Percentiles rank a stretch among this genome's conserved stretches.
Evolutionary conservation across 2,113 vertebrate species (phyloP).

Genomic region (Mustela lutreola): DNA sequence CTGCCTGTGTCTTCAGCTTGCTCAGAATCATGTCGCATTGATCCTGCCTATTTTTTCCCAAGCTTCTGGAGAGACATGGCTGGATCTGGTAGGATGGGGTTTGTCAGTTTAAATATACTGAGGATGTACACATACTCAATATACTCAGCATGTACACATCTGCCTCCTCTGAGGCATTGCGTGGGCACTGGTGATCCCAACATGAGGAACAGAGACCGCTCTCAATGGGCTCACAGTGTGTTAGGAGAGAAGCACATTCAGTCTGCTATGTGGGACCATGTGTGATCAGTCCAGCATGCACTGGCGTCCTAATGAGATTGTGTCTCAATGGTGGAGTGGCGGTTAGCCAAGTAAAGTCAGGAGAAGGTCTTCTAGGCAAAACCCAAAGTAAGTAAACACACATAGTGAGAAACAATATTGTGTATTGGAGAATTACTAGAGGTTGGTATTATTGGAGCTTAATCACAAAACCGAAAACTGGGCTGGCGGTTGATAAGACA

Average conservation of each 20-base stretch:
- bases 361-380: neutral
- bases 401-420: accelerated
- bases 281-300: accelerated
- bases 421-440: neutral
- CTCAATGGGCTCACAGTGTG: neutral
- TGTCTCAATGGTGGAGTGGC: neutral
- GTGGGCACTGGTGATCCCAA: accelerated
- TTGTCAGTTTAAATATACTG: too few species aligned
- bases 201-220: neutral
- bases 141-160: neutral
- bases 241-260: neutral
- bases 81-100: neutral
- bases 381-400: neutral
- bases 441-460: neutral
- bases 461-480: neutral
- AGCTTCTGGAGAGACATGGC: neutral
- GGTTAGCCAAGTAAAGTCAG: neutral
- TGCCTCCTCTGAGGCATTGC: neutral
- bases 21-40: too few species aligned
- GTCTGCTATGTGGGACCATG: accelerated
- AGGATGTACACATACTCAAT: neutral
- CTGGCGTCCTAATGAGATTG: neutral
- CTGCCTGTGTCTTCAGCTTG: neutral
- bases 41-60: neutral
- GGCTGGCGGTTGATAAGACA: neutral